Evolutionary conservation across 2,797 vertebrate genomes (phyloP), one percentile per base, ranked within the genome.

Genomic region (Spatula versicolor): DNA sequence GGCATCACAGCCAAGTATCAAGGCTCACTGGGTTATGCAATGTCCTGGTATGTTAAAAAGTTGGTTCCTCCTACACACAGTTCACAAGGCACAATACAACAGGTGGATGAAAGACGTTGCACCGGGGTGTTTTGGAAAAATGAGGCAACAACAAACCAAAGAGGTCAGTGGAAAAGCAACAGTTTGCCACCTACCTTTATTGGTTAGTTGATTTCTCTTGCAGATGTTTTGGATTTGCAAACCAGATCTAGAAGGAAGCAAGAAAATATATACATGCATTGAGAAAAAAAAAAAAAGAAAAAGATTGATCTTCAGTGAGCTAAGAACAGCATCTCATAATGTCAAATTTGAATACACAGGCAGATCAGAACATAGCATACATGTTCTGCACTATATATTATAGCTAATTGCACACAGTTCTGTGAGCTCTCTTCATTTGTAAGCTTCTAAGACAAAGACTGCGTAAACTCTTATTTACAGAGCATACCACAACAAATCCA

Each of bases 81-180:
- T 28, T 86, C 79, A 58, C 76, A 83, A 43, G 64, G 30, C 84
- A 78, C 79, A 89, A 26, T 77, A 30, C 60, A 92, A 87, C 93
- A 96, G 93, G 95, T 96, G 95, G 62, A 91, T 46, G 56, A 59
- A 81, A 78, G 80, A 86, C 19, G 14, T 23, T 85, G 82, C 0
- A 5, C 78, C 31, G 68, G 86, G 86, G 56, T 93, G 93, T 88
- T 86, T 87, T 94, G 95, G 93, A 96, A 95, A 95, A 92, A 87
- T 28, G 82, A 92, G 50, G 84, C 71, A 87, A 88, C 84, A 92
- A 62, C 66, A 86, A 87, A 77, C 39, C 72, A 68, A 78, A 62
- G 54, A 67, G 86, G 84, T 83, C 82, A 96, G 63, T 85, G 84
- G 91, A 91, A 96, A 95, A 95, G 92, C 37, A 83, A 54, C 58